Evolutionary conservation across 2,888 invertebrate genomes (phyloP).

Genomic region (Resseliella maxima): DNA sequence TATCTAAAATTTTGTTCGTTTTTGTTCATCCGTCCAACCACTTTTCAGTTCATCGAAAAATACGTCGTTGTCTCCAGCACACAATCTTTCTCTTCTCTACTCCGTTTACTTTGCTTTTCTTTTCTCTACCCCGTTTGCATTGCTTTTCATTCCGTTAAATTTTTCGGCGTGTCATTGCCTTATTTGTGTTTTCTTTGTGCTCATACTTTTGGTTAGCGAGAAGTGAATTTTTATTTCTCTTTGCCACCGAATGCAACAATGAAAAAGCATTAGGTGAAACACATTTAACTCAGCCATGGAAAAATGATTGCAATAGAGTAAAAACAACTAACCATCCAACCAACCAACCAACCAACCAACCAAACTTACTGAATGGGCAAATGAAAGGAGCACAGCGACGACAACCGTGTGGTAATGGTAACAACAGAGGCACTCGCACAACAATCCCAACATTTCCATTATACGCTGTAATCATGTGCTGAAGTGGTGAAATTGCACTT

Average conservation of each 20-base stretch:
- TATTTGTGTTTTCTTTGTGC: conserved; percentile 21
- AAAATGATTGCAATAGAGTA: background rate
- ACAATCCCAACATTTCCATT: conserved; percentile 51
- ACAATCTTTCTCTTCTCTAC: background rate
- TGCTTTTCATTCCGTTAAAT: background rate
- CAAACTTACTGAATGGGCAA: no score
- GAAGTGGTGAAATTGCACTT: conserved; percentile 51
- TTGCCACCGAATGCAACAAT: conserved; percentile 9
- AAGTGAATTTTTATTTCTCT: conserved; percentile 17
- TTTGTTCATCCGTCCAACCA: background rate
- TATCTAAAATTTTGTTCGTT: background rate
- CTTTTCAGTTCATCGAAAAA: conserved; percentile 30
- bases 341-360: no score
- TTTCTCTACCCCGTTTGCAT: background rate
- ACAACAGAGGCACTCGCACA: background rate
- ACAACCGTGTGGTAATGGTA: background rate
- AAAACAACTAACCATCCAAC: no score
- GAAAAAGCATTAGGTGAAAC: conserved; percentile 46
- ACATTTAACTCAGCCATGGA: conserved; percentile 13
- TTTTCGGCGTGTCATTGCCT: conserved; percentile 37
- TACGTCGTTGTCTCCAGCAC: background rate
- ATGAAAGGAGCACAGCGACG: background rate
- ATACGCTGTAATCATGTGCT: conserved; percentile 53
- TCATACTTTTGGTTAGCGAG: conserved; percentile 2
- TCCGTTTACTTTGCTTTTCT: background rate